phyloP scores from a whole-genome alignment of 2,797 vertebrate genomes.

The Sebastes goodei region DNA sequence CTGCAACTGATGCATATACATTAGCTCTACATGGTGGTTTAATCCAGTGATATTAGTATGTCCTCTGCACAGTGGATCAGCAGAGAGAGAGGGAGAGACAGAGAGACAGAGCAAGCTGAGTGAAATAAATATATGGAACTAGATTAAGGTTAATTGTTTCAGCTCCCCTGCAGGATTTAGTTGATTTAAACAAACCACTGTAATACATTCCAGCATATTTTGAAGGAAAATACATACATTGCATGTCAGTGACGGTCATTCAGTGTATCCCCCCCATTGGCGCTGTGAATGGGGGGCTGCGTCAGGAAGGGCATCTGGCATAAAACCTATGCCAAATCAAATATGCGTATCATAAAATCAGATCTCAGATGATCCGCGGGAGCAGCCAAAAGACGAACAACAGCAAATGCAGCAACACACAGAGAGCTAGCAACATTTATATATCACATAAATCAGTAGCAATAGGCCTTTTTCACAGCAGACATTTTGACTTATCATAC shows the following conservation, averaged over 20 bases:
- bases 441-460: neutral
- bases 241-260: neutral
- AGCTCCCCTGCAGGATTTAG: neutral
- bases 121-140: neutral
- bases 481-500: neutral
- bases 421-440: neutral
- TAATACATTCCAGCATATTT: neutral
- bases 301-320: no score
- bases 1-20: slow-evolving; percentile 31
- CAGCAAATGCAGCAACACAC: neutral
- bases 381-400: no score
- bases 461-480: neutral
- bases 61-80: neutral
- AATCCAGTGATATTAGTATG: neutral
- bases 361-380: accelerated
- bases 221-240: neutral
- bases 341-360: no score
- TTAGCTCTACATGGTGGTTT: neutral
- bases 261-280: no score
- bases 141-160: slow-evolving; percentile 1
- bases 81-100: neutral
- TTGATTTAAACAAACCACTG: neutral
- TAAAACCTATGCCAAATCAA: no score
- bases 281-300: accelerated
- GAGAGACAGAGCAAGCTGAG: neutral